Evolutionary conservation across 2,113 vertebrate genomes (phyloP), one percentile per base, ranked within the genome.

Genomic region (Rousettus leschenaultii): DNA sequence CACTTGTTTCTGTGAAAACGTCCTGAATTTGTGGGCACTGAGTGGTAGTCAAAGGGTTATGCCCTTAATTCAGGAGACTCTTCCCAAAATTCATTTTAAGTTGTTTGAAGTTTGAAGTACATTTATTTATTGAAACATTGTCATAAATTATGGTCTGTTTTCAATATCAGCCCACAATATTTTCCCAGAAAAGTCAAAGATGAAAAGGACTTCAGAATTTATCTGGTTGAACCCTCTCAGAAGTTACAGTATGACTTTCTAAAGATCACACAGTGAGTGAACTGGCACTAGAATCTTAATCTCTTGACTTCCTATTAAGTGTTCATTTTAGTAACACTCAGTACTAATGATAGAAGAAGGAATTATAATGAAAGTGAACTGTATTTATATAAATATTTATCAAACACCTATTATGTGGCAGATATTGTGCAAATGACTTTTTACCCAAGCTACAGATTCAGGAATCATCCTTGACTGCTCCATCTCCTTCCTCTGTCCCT

Each of bases 21-120:
- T 80, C 68, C 57, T 55, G 40, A 84, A 79, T 38, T 83, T 22
- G 18, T 35, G 74, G 79, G 48, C 63, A 59, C 14, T n/a, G 74
- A 92, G 78, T 3, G 5, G 86, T 5, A 61, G 73, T 61, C 82
- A 65, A 63, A 79, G n/a, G 28, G 35, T 86, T 65, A 40, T 95
- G 74, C 68, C 57, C 91, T 93, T 78, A 82, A 91, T 86, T 74
- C 78, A 95, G 33, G 89, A 82, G 53, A 4, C 1, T 86, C 45
- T 45, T 86, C 78, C 21, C 63, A 91, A 95, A 63, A 59, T 57
- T 93, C 48, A 86, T 83, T 88, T 95, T 79, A 91, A 78, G 33
- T 51, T 65, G 59, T 86, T 73, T 92, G 40, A 82, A 95, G 77
- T 94, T 73, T 88, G 40, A 59, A 88, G 21, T 43, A 51, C 61